phyloP scores from a whole-genome alignment of 2,113 vertebrate species.

The Odontophorus gujanensis region DNA sequence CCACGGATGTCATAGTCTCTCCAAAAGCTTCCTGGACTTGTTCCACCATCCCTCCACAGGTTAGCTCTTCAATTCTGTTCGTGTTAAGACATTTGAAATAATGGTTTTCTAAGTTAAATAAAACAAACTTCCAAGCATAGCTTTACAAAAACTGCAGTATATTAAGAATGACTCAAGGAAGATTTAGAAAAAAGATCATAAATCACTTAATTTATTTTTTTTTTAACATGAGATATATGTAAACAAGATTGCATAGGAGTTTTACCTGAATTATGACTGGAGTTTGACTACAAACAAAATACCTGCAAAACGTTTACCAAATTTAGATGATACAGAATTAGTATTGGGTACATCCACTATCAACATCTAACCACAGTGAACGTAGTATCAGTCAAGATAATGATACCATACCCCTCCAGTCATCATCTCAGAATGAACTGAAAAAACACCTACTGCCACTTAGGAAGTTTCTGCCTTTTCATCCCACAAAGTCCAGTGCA shows the following conservation, averaged over 20 bases:
- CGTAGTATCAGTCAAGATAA: not conserved
- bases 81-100: not conserved
- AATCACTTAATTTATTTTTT: not conserved
- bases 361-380: not conserved
- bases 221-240: not conserved
- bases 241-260: not conserved
- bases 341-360: not conserved
- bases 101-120: not conserved
- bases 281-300: not conserved
- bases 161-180: not conserved
- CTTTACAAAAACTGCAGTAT: not conserved
- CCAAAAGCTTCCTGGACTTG: constrained; percentile 98
- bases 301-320: not conserved
- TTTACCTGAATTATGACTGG: not conserved
- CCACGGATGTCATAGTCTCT: constrained; percentile 98
- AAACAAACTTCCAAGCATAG: not conserved
- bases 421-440: not conserved
- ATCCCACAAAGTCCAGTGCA: not conserved
- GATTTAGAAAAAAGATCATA: not conserved
- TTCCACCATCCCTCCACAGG: constrained; percentile 97
- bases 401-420: not conserved
- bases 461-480: not conserved
- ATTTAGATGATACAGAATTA: not conserved
- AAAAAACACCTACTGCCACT: not conserved
- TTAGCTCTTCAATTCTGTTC: constrained; percentile 93